phyloP scores from a whole-genome alignment of 2,888 invertebrate genomes.

The Microplitis deprimator region DNA sequence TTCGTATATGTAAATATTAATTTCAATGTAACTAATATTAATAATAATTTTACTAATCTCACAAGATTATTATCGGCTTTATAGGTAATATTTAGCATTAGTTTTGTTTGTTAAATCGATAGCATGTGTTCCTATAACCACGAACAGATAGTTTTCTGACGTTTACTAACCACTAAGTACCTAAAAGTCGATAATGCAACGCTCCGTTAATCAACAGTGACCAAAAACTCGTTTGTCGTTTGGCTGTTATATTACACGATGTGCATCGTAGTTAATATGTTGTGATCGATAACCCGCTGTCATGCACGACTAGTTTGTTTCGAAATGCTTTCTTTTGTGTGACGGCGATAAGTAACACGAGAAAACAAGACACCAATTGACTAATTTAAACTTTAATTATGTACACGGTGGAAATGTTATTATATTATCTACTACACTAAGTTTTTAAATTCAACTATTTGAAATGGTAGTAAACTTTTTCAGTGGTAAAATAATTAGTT shows the following conservation, averaged over 20 bases:
- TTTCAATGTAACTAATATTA: too few species aligned
- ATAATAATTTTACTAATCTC: not conserved
- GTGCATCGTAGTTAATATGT: conserved; percentile 16
- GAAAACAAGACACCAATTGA: not conserved
- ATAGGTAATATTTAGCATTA: not conserved
- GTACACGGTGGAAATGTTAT: conserved; percentile 11
- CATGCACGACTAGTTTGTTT: conserved; percentile 3
- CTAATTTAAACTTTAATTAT: conserved; percentile 1
- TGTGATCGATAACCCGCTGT: conserved; percentile 14
- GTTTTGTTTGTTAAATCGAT: not conserved
- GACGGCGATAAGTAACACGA: not conserved
- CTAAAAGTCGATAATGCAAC: conserved; percentile 36
- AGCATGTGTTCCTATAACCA: conserved; percentile 6
- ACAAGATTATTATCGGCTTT: not conserved
- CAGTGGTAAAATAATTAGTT: too few species aligned
- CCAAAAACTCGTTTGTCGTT: conserved; percentile 17
- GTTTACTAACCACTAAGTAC: conserved; percentile 33
- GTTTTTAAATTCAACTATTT: too few species aligned
- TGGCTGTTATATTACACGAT: not conserved
- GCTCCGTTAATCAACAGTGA: conserved; percentile 22
- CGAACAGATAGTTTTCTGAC: conserved; percentile 26
- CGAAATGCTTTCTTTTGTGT: conserved; percentile 32
- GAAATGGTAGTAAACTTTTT: too few species aligned
- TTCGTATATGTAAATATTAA: not conserved
- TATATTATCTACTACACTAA: not conserved